A percentile compares a stretch with the other conserved stretches of the same genome.
phyloP scores from a whole-genome alignment of 2,888 invertebrate genomes.

The Agrotis clavis region DNA sequence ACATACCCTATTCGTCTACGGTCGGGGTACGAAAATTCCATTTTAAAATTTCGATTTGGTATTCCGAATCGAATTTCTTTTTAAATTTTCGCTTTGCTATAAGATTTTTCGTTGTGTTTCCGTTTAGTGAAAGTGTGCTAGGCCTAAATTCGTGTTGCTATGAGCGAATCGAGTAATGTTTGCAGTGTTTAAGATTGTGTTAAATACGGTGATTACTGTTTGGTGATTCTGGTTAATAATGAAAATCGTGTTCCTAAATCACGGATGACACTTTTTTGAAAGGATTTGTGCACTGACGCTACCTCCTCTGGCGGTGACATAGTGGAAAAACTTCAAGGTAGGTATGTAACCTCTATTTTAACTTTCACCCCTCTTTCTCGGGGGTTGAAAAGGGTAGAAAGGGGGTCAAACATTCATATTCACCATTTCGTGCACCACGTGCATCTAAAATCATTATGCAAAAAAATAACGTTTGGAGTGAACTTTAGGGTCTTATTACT shows the following conservation, averaged over 20 bases:
- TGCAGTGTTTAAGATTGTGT: conserved; percentile 36
- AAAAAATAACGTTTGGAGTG: fast-evolving
- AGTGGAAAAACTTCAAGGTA: conserved; percentile 13
- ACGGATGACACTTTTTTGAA: conserved; percentile 15
- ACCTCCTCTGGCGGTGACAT: conserved; percentile 26
- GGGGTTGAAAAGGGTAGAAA: not conserved
- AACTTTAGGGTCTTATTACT: not conserved
- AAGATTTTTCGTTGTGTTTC: conserved; percentile 13
- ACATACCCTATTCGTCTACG: conserved; percentile 65
- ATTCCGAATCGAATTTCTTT: conserved; percentile 42
- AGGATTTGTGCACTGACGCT: conserved; percentile 14
- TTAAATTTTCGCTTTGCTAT: conserved; percentile 16
- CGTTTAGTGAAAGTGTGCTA: conserved; percentile 43
- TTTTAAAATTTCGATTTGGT: conserved; percentile 52
- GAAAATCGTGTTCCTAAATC: conserved; percentile 2
- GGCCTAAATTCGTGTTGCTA: conserved; percentile 61
- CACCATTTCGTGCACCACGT: conserved; percentile 9
- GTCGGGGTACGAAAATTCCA: conserved; percentile 67
- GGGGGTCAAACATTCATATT: not conserved
- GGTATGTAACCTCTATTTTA: conserved; percentile 31
- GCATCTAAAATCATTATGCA: not conserved
- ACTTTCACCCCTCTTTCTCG: conserved; percentile 14
- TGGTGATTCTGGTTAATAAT: conserved; percentile 26
- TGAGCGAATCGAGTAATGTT: conserved; percentile 14
- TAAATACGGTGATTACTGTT: conserved; percentile 25